A percentile compares a stretch with the other conserved stretches of the same genome.
These are phyloP conservation scores for Ligdia adustata DNA, from an alignment of 2,888 invertebrate genomes.

Conservation along the genomic window DNA sequence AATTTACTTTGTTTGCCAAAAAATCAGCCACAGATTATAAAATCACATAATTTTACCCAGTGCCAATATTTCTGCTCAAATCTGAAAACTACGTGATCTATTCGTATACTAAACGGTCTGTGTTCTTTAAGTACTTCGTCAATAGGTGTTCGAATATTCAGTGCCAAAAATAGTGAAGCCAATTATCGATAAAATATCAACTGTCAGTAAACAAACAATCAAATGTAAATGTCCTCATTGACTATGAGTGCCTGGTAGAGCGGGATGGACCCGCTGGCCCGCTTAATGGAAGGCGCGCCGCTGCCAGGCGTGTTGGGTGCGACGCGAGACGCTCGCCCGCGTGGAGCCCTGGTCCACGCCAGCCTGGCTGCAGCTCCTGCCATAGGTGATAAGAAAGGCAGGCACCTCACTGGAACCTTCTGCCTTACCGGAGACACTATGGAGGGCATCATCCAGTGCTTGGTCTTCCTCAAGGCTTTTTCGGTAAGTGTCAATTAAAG, in stretches of 20 bases:
- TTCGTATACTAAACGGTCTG: no score
- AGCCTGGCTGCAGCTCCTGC: slow-evolving; percentile 90
- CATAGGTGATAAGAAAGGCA: slow-evolving; percentile 88
- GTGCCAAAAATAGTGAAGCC: slow-evolving; percentile 8
- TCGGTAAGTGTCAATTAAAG: slow-evolving; percentile 96
- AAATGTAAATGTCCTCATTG: background rate
- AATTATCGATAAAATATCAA: no score
- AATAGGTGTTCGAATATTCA: no score
- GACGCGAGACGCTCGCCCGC: slow-evolving; percentile 81
- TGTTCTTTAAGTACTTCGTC: no score
- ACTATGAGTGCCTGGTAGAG: slow-evolving; percentile 29
- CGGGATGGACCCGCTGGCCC: slow-evolving; percentile 92
- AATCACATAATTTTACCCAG: background rate
- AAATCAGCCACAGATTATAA: background rate
- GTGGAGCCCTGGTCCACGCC: slow-evolving; percentile 91
- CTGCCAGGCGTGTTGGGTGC: slow-evolving; percentile 84
- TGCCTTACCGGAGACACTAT: slow-evolving; percentile 95
- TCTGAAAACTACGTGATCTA: no score
- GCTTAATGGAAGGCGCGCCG: slow-evolving; percentile 90
- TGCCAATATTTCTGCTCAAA: slow-evolving; percentile 2
- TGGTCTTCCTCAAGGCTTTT: slow-evolving; percentile 96
- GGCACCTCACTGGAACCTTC: slow-evolving; percentile 94
- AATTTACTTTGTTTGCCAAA: background rate
- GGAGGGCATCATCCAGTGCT: slow-evolving; percentile 96
- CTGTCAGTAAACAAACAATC: no score